Conservation (phyloP, 2,113 vertebrate species). For the Apteryx owenii region DNA sequence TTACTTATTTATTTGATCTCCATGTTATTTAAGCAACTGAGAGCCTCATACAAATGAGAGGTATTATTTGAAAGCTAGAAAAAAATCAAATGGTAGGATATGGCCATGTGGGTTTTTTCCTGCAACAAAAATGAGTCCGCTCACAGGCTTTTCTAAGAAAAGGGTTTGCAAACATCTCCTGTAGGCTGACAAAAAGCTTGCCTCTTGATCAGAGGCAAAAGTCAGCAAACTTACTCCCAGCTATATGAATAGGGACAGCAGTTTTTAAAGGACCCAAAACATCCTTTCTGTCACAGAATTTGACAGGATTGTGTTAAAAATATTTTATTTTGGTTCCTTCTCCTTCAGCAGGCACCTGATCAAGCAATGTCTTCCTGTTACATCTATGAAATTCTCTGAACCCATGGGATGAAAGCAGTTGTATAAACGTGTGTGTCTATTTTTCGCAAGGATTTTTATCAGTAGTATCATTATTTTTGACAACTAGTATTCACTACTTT, state of each 20-base stretch:
- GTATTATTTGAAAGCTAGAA: neutral
- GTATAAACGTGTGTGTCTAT: neutral
- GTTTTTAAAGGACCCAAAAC: neutral
- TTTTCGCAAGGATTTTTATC: slow-evolving; percentile 15
- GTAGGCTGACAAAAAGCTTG: neutral
- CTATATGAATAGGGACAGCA: neutral
- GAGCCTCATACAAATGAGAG: neutral
- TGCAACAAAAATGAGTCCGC: neutral
- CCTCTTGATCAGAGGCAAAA: neutral
- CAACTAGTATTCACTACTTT: neutral
- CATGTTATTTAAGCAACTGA: neutral
- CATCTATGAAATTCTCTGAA: neutral
- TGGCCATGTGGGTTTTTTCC: neutral
- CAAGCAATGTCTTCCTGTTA: neutral
- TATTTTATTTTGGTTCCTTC: neutral
- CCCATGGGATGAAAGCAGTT: neutral
- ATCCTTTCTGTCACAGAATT: neutral
- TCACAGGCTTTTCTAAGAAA: neutral
- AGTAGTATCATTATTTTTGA: slow-evolving; percentile 17
- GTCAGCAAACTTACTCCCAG: neutral
- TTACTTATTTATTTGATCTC: neutral
- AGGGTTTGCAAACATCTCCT: neutral
- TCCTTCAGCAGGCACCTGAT: neutral
- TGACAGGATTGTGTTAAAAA: neutral
- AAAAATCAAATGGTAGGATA: neutral